Evolutionary conservation across 2,888 invertebrate species (phyloP), one percentile per base, ranked within the genome.

Genomic region (Apantesis nais): DNA sequence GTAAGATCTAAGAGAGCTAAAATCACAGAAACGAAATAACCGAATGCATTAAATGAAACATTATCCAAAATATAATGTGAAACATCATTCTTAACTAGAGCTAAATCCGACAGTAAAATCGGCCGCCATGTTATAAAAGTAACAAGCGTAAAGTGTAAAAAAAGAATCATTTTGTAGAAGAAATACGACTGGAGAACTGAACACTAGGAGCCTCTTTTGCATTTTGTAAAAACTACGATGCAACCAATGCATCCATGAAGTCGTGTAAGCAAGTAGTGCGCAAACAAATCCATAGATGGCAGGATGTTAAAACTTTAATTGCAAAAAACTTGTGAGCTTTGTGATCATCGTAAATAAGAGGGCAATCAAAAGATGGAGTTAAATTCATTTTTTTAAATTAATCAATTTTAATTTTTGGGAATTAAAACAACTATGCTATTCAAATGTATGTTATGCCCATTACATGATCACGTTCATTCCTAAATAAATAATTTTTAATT

Each of bases 281-380:
- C 83, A 83, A 85, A 82, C 81, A 85, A 80, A 75, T 81, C 80
- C 88, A 92, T 83, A 95, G 94, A 94, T 94, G 94, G 94, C 94
- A 91, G 93, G 93, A 92, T 86, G 85, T 87, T 84, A 84, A n/a
- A 77, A 73, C 68, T 70, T 72, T 66, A 74, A 73, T 76, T 65
- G 55, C 58, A 37, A 19, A 74, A 73, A 76, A 70, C 70, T 58
- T 58, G 76, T 72, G 65, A 65, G 73, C 79, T 77, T n/a, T 76
- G 48, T 71, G 74, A 72, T 78, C 77, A 79, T 83, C 71, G 69
- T 90, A 86, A 89, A 84, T 90, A 85, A 75, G 66, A 68, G 61
- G 55, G 16, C 37, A 29, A 22, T 79, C 87, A 85, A 89, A 81
- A 94, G 94, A 93, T 93, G 94, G 93, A 82, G 90, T 82, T 91